These are phyloP conservation scores for Vollenhovia emeryi DNA, from an alignment of 1,140 invertebrate genomes.

Conservation along the genomic window DNA sequence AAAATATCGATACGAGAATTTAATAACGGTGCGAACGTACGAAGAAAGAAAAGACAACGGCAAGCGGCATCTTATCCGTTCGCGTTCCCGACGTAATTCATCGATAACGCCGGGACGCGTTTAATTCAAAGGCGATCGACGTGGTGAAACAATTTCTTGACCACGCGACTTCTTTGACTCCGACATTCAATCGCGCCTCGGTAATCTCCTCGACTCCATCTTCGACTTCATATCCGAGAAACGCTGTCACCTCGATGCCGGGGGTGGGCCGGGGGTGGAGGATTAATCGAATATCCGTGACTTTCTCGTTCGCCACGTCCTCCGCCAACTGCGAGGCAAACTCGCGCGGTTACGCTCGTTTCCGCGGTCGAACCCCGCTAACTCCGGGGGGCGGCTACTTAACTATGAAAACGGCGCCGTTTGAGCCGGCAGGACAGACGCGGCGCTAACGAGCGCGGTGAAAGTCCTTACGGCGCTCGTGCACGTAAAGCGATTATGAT, in stretches of 20 bases:
- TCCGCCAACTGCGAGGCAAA: conserved; percentile 15
- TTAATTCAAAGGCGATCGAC: conserved; percentile 1
- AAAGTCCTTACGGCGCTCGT: conserved; percentile 69
- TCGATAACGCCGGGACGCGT: background rate
- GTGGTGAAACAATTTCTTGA: conserved; percentile 1
- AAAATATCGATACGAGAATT: background rate
- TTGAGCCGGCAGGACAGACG: conserved; percentile 39
- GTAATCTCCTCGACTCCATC: conserved; percentile 6
- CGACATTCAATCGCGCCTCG: background rate
- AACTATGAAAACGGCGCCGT: conserved; percentile 58
- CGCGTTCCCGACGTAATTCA: background rate
- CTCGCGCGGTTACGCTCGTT: conserved; percentile 40
- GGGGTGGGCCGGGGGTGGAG: background rate
- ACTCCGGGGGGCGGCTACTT: conserved; percentile 47
- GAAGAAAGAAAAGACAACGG: background rate
- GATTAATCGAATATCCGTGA: conserved; percentile 41
- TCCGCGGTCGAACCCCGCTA: conserved; percentile 30
- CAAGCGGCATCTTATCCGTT: background rate
- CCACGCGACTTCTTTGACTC: background rate
- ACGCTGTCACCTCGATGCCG: conserved; percentile 1
- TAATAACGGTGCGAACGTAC: background rate
- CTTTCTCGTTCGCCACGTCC: conserved; percentile 13
- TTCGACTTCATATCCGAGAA: background rate
- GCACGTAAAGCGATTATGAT: conserved; percentile 79
- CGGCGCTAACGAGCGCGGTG: conserved; percentile 66